A percentile compares a stretch with the other conserved stretches of the same genome.
These are phyloP conservation scores for Sialis fuliginosa DNA, from an alignment of 2,888 invertebrate species.

Conservation along the genomic window DNA sequence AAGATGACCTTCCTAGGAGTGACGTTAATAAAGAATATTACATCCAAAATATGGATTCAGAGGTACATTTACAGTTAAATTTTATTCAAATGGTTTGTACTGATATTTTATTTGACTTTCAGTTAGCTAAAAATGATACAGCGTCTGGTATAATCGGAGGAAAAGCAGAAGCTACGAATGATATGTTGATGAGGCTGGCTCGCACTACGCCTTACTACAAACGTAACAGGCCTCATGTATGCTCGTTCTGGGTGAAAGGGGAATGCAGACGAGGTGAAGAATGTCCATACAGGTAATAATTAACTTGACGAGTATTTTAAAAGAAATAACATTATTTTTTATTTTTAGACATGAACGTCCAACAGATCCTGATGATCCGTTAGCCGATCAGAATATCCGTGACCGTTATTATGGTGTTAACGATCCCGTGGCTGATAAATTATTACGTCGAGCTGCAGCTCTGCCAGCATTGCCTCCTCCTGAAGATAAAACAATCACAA, in stretches of 20 bases:
- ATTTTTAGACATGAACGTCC: slow-evolving; percentile 70
- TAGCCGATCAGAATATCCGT: slow-evolving; percentile 90
- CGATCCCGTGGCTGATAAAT: slow-evolving; percentile 90
- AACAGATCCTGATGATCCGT: slow-evolving; percentile 90
- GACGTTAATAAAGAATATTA: slow-evolving; percentile 93
- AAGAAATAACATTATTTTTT: not conserved
- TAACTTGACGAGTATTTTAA: not conserved
- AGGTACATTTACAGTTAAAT: slow-evolving; percentile 28
- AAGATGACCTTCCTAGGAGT: slow-evolving; percentile 80
- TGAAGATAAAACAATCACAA: slow-evolving; percentile 91
- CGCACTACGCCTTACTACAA: slow-evolving; percentile 91
- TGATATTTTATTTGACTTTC: not conserved
- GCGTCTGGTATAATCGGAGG: slow-evolving; percentile 42
- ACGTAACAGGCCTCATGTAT: slow-evolving; percentile 85
- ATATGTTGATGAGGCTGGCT: slow-evolving; percentile 72
- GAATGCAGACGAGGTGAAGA: slow-evolving; percentile 93
- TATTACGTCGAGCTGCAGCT: slow-evolving; percentile 75
- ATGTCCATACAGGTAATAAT: slow-evolving; percentile 54
- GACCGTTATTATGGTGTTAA: slow-evolving; percentile 89
- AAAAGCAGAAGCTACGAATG: slow-evolving; percentile 61
- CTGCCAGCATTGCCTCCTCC: slow-evolving; percentile 92
- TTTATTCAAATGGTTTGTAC: not conserved
- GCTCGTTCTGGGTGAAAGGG: slow-evolving; percentile 97
- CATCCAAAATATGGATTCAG: slow-evolving; percentile 76
- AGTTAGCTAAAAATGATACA: slow-evolving; percentile 17